These are phyloP conservation scores for Pangasius macronema DNA, from an alignment of 2,797 vertebrate species.

Conservation along the genomic window DNA sequence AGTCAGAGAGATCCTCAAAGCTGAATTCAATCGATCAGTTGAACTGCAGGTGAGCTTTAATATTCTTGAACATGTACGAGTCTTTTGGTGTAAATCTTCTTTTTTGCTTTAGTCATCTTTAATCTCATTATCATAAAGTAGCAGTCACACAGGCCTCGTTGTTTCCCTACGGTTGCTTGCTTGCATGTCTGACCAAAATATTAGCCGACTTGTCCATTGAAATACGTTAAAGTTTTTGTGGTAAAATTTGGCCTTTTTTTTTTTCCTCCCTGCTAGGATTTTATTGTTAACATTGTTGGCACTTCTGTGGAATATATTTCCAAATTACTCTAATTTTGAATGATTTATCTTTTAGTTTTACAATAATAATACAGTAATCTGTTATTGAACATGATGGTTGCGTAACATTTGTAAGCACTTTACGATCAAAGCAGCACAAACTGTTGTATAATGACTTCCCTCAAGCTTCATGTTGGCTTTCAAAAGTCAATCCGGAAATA, in stretches of 20 bases:
- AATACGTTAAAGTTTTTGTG: neutral
- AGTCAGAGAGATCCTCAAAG: slow-evolving; percentile 85
- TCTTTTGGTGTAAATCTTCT: neutral
- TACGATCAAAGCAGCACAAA: slow-evolving; percentile 17
- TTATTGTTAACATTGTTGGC: neutral
- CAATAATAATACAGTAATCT: neutral
- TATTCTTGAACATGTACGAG: neutral
- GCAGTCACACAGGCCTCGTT: too few relatives aligned
- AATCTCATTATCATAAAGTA: neutral
- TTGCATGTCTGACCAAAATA: neutral
- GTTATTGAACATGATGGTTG: neutral
- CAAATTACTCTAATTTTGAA: neutral
- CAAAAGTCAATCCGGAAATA: slow-evolving; percentile 29
- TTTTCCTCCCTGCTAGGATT: neutral
- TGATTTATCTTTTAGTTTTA: neutral
- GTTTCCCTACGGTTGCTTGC: neutral
- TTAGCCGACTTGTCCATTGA: neutral
- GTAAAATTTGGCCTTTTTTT: neutral
- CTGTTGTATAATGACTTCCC: neutral
- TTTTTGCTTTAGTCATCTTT: too few relatives aligned
- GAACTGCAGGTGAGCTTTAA: slow-evolving; percentile 84
- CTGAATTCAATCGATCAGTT: slow-evolving; percentile 85
- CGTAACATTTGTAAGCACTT: slow-evolving; percentile 10
- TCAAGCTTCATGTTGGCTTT: slow-evolving; percentile 24
- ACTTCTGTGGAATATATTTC: neutral